Evolutionary conservation across 2,888 invertebrate species (phyloP), one percentile per base, ranked within the genome.

Genomic region (Parnassius orleans): DNA sequence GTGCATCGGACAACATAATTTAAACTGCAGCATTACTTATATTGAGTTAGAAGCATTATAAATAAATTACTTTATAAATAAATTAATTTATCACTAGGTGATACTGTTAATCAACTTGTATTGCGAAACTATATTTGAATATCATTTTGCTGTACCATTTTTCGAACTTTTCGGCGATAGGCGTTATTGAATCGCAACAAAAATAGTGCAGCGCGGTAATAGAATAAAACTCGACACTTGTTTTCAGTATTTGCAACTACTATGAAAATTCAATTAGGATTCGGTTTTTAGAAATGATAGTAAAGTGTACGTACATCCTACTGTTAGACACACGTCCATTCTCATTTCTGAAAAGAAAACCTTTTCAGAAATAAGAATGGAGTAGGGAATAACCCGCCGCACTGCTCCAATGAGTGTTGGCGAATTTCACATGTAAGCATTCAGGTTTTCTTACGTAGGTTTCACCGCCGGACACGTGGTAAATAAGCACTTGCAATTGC

Each of bases 31-130:
- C 65, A 69, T 65, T 69, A 61, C 66, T 71, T 73, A 71, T 55
- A 78, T 83, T 77, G 76, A 79, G 74, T 73, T 72, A 68, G 70
- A 79, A 33, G 80, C 79, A 78, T 82, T 80, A 65, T 60, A 68
- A 65, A 64, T 62, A 65, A 60, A 66, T 60, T 62, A 62, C n/a
- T n/a, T 58, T 62, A 65, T 60, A 68, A 65, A 64, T 62, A 65
- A 60, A 66, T 60, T 62, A 62, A 64, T 56, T 63, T 53, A 52
- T 50, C 56, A 44, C 19, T 58, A 53, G 24, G 55, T 60, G 50
- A 52, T 57, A 61, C 3, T 12, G 33, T 47, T 55, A 55, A 50
- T 51, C 47, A 54, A 57, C 46, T 14, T 53, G 44, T 55, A 47
- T 43, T n/a, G 7, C 14, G 54, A 60, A 53, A 60, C 58, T 41